These are phyloP conservation scores for Circaetus gallicus DNA, from an alignment of 2,113 vertebrate genomes.

Conservation along the genomic window DNA sequence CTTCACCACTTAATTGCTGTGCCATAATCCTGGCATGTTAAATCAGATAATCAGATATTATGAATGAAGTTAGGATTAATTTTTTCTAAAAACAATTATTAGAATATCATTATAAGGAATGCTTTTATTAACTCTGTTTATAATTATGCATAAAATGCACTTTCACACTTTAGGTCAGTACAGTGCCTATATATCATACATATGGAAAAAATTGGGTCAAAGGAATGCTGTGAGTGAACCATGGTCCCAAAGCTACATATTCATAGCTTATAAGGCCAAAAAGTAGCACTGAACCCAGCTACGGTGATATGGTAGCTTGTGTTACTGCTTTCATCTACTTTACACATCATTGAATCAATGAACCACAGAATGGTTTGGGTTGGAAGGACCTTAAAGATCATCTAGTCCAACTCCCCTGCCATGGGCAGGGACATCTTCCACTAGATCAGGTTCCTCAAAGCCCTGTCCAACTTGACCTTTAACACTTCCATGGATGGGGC, in stretches of 20 bases:
- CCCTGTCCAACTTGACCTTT: not conserved
- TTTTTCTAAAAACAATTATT: not conserved
- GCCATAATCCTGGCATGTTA: not conserved
- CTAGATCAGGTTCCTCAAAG: not conserved
- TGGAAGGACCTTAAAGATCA: not conserved
- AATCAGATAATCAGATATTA: conserved; percentile 13
- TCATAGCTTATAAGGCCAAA: not conserved
- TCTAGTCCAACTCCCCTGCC: not conserved
- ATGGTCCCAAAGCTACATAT: not conserved
- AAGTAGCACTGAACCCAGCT: not conserved
- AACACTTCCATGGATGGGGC: not conserved
- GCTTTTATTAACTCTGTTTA: not conserved
- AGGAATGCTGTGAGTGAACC: not conserved
- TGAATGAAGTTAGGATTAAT: not conserved
- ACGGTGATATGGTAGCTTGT: not conserved
- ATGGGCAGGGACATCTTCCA: not conserved
- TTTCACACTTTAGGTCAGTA: not conserved
- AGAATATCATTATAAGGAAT: not conserved
- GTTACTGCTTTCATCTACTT: not conserved
- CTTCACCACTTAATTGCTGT: conserved; percentile 8
- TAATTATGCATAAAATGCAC: not conserved
- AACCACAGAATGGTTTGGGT: not conserved
- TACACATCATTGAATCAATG: not conserved
- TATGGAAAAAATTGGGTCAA: not conserved
- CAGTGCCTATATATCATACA: not conserved